Evolutionary conservation across 2,888 invertebrate species (phyloP), one percentile per base, ranked within the genome.

Genomic region (Sinelater perroti): DNA sequence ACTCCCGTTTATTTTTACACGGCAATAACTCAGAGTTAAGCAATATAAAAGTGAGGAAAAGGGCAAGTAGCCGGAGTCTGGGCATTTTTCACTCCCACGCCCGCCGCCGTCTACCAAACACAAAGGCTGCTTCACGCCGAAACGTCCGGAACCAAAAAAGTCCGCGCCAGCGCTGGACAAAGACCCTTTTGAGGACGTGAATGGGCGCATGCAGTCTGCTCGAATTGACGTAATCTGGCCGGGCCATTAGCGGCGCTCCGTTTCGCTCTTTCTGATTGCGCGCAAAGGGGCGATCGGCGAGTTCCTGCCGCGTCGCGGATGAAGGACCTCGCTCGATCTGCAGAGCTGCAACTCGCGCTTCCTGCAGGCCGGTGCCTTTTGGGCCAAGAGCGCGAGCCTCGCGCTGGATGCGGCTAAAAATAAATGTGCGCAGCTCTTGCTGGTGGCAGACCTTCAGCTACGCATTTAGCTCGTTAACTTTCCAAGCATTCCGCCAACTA

Each of bases 361-460:
- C n/a, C n/a, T n/a, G n/a, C n/a, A n/a, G n/a, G n/a, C n/a, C n/a
- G n/a, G n/a, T n/a, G n/a, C n/a, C n/a, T n/a, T n/a, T n/a, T n/a
- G n/a, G n/a, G n/a, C n/a, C n/a, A n/a, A n/a, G n/a, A n/a, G n/a
- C n/a, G n/a, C n/a, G n/a, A n/a, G n/a, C n/a, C n/a, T n/a, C n/a
- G 31, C 51, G 44, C 42, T 35, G 44, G 52, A 21, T 52, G 52
- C 21, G 33, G 42, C 52, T 44, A 52, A 24, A 52, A 52, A 52
- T 52, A 52, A 42, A 52, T 52, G 42, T 20, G 44, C 52, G 44
- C 35, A 44, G 42, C 13, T 30, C 30, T 51, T 42, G 18, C 21
- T 52, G 33, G 44, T 31, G 5, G 33, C 33, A 31, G 36, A 55
- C 55, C 64, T 67, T 45, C 57, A 68, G 17, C 30, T 38, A 31